Conservation (phyloP, 2,113 vertebrate genomes). For the Petromus typicus region DNA sequence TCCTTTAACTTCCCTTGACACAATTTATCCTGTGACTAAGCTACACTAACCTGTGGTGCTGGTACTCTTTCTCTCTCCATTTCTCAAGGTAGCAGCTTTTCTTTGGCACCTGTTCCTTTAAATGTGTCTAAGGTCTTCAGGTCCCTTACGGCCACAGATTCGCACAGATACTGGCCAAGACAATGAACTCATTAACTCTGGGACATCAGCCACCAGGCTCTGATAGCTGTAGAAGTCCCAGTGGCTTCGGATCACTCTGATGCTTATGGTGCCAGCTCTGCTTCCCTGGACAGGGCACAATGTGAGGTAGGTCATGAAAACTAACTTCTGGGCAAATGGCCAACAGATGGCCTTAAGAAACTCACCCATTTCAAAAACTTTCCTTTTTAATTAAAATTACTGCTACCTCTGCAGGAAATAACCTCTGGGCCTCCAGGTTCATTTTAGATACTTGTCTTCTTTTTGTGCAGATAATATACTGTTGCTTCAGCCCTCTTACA, state of each 20-base stretch:
- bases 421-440: background rate
- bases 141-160: background rate
- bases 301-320: background rate
- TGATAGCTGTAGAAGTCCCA: fast-evolving
- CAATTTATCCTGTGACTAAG: background rate
- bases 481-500: background rate
- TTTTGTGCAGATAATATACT: background rate
- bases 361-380: constrained; percentile 32
- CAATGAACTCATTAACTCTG: background rate
- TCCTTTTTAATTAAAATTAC: constrained; percentile 34
- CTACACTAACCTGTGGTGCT: no score
- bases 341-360: constrained; percentile 5
- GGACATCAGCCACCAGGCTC: background rate
- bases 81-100: constrained; percentile 12
- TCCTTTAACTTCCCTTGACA: background rate
- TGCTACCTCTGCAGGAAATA: background rate
- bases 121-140: background rate
- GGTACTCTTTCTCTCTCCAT: background rate
- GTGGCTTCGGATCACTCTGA: background rate
- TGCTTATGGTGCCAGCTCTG: background rate
- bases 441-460: background rate
- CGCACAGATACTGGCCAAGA: background rate
- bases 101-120: background rate
- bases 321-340: background rate
- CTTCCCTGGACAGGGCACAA: background rate